Evolutionary conservation across 1,140 invertebrate species (phyloP), one percentile per base, ranked within the genome.

Genomic region (Drosophila micromelanica): DNA sequence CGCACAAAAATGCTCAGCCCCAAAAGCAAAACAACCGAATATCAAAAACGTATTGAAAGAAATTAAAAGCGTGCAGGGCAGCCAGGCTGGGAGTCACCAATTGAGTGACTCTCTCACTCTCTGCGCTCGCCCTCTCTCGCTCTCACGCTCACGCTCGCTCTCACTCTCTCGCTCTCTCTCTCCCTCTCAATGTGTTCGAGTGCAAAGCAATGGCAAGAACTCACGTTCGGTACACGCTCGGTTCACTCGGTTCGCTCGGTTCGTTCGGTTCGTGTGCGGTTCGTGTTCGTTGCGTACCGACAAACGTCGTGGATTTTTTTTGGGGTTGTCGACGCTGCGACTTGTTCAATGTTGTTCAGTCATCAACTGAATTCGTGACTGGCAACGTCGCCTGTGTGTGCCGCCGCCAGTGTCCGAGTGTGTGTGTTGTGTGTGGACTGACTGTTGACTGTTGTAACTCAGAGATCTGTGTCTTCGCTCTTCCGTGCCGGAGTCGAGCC

Each of bases 301-400:
- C 20, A 51, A 23, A 38, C 37, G 38, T 32, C 49, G 62, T 63
- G 64, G 13, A 15, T 56, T 54, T 63, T 46, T 73, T 67, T 69
- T 69, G 80, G 90, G 90, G 90, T 91, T 91, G 90, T 90, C 80
- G 74, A 71, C 75, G 81, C 84, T 82, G 80, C 75, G 80, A 86
- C 75, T 74, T 62, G 73, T 76, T 86, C 85, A 82, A 62, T 80
- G 85, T 76, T 90, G 74, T 91, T 91, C 87, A 91, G 90, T 91
- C 90, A 86, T 89, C 82, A 91, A 90, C 90, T 89, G 90, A 89
- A 91, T 90, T 91, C 90, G 86, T 91, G 90, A 91, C 90, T 90
- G 90, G 84, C 81, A 87, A 91, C 90, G 86, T 90, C 90, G 87
- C 76, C 76, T 77, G 59, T 75, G 80, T 69, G 69, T 76, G 67